A percentile compares a stretch with the other conserved stretches of the same genome.
Evolutionary conservation across 2,113 vertebrate species (phyloP).

Genomic region (Tragelaphus scriptus): DNA sequence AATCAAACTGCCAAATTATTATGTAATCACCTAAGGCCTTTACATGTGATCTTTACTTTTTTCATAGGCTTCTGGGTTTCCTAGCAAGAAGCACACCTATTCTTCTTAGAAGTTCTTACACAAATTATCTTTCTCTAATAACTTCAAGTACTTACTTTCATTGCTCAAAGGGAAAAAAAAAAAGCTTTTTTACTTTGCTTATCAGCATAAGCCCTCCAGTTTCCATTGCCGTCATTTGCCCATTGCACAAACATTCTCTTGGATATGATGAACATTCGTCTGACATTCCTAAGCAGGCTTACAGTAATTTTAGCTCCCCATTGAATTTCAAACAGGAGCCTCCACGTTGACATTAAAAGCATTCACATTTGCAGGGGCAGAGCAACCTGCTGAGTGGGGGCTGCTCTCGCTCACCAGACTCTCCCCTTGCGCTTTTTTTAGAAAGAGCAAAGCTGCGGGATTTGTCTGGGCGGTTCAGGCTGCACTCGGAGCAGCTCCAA

Average conservation of each 20-base stretch:
- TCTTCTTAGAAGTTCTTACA: not conserved
- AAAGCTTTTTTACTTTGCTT: not conserved
- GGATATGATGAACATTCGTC: not conserved
- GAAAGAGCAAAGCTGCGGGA: slow-evolving; percentile 61
- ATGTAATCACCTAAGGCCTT: not conserved
- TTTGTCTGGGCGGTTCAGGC: slow-evolving; percentile 66
- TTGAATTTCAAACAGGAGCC: slow-evolving; percentile 50
- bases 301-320: slow-evolving; percentile 56
- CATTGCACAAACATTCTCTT: not conserved
- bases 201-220: not conserved
- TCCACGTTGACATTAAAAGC: slow-evolving; percentile 28
- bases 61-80: not conserved
- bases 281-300: slow-evolving; percentile 54
- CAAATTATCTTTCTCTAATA: not conserved
- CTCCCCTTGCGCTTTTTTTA: slow-evolving; percentile 64
- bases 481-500: slow-evolving; percentile 51
- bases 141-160: not conserved
- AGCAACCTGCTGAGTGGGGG: not conserved
- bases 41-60: not conserved
- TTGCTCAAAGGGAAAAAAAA: not conserved
- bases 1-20: not conserved
- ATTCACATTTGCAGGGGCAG: not conserved
- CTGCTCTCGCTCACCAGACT: not conserved
- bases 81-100: not conserved
- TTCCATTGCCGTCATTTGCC: not conserved